Conservation (phyloP, 1,140 invertebrate species). For the Sipha flava region DNA sequence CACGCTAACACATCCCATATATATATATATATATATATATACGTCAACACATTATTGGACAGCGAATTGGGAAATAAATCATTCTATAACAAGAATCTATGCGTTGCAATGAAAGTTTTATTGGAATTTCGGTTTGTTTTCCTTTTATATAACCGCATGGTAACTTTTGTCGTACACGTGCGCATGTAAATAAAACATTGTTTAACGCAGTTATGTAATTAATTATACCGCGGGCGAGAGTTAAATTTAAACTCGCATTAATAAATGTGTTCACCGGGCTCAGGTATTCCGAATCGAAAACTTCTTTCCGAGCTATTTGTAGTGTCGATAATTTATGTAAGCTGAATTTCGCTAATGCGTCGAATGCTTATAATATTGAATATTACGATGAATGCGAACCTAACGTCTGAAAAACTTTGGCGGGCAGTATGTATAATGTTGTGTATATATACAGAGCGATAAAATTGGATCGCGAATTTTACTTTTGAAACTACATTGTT, state of each 20-base stretch:
- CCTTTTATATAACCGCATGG: neutral
- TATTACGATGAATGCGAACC: neutral
- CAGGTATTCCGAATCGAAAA: neutral
- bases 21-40: too few relatives aligned
- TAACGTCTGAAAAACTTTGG: neutral
- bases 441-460: neutral
- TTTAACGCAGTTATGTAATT: neutral
- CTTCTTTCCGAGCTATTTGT: neutral
- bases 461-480: neutral
- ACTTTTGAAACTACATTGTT: neutral
- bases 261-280: neutral
- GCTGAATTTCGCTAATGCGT: neutral
- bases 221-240: neutral
- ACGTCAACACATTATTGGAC: too few relatives aligned
- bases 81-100: neutral
- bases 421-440: neutral
- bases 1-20: too few relatives aligned
- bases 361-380: neutral
- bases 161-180: neutral
- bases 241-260: neutral
- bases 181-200: conserved; percentile 4
- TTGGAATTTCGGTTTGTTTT: neutral
- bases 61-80: neutral
- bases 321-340: neutral
- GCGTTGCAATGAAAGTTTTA: conserved; percentile 5